Evolutionary conservation across 2,888 invertebrate species (phyloP).

Genomic region (Acleris emargana): DNA sequence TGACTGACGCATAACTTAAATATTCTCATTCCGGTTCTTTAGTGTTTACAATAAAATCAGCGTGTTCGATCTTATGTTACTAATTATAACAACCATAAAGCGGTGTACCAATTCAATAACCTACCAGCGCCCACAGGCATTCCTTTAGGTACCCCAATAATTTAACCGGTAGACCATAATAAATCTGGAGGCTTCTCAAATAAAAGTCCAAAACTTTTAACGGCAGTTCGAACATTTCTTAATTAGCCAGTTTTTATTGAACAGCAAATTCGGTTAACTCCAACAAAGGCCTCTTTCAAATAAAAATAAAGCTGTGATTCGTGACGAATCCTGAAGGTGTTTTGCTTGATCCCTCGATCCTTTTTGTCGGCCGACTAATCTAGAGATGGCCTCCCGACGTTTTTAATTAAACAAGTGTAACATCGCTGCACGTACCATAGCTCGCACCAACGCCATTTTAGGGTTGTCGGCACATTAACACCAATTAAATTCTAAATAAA

Average conservation of each 20-base stretch:
- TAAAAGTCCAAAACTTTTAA: conserved; percentile 67
- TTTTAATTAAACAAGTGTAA: conserved; percentile 82
- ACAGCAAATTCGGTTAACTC: conserved; percentile 81
- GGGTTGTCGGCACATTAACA: conserved; percentile 56
- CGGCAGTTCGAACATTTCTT: conserved; percentile 78
- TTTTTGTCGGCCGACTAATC: conserved; percentile 81
- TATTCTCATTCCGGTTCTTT: background rate
- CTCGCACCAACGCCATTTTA: conserved; percentile 47
- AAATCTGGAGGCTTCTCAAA: conserved; percentile 57
- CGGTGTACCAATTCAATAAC: conserved; percentile 34
- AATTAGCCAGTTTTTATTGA: conserved; percentile 79
- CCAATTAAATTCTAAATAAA: conserved; percentile 48
- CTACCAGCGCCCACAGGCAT: conserved; percentile 29
- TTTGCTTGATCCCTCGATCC: conserved; percentile 74
- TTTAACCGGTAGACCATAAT: conserved; percentile 57
- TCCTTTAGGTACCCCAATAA: conserved; percentile 44
- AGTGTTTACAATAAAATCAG: conserved; percentile 25
- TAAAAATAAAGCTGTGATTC: conserved; percentile 79
- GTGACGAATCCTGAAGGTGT: conserved; percentile 82
- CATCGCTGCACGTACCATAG: conserved; percentile 76
- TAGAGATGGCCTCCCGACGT: conserved; percentile 71
- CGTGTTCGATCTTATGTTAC: conserved; percentile 35
- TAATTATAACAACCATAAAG: conserved; percentile 37
- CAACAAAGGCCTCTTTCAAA: conserved; percentile 78
- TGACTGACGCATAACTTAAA: background rate